Percentiles rank a stretch among this genome's conserved stretches.
These are phyloP conservation scores for Agelas oroides DNA, from an alignment of 37 sponge, comb jelly and placozoan species.

Conservation along the genomic window DNA sequence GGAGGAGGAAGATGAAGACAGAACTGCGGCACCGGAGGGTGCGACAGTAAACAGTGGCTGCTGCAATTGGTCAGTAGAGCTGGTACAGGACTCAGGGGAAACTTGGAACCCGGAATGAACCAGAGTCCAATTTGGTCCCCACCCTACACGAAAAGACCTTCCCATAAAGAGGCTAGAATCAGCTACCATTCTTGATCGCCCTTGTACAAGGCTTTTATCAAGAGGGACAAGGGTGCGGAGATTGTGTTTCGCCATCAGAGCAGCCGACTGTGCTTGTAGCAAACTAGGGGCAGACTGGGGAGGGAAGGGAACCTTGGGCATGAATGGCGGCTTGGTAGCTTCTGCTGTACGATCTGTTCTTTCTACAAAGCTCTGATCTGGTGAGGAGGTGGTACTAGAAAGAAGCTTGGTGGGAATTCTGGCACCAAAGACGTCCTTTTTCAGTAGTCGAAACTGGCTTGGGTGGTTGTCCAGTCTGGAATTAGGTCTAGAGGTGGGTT, in stretches of 20 bases:
- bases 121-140: slow-evolving; percentile 92
- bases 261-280: slow-evolving; percentile 35
- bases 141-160: slow-evolving; percentile 88
- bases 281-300: not conserved
- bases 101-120: slow-evolving; percentile 67
- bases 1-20: too few relatives aligned
- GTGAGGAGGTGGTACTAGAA: not conserved
- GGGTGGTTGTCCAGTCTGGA: too few relatives aligned
- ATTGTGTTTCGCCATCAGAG: slow-evolving; percentile 24
- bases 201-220: not conserved
- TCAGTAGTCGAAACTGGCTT: too few relatives aligned
- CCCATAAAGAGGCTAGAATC: slow-evolving; percentile 57
- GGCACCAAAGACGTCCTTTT: too few relatives aligned
- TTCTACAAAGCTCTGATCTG: not conserved
- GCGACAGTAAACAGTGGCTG: not conserved
- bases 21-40: too few relatives aligned
- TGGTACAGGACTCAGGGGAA: not conserved
- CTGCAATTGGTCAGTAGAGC: not conserved
- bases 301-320: not conserved
- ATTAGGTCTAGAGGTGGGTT: not conserved
- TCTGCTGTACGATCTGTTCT: not conserved
- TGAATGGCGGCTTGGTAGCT: too few relatives aligned
- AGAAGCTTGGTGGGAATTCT: not conserved
- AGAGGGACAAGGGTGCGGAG: slow-evolving; percentile 20
- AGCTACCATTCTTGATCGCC: not conserved